Evolutionary conservation across 2,797 vertebrate genomes (phyloP), one percentile per base, ranked within the genome.

Genomic region (Hypotaenidia okinawae): DNA sequence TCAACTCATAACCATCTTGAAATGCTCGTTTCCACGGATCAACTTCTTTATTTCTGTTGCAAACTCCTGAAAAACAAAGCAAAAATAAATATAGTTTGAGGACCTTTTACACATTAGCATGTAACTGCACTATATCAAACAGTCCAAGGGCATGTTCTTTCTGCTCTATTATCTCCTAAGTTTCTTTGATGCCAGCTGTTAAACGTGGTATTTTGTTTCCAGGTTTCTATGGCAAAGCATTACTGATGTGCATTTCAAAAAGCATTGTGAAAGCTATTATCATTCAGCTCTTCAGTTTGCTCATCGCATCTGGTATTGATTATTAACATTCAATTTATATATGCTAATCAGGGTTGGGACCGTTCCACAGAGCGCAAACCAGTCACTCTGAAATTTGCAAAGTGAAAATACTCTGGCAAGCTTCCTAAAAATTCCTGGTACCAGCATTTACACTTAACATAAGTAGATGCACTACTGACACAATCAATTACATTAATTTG

Each of bases 231-330:
- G 39, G 52, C 51, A 76, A 78, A 69, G 7, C 24, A 43, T 75
- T 73, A n/a, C 2, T 28, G 43, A 69, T 16, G 28, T 23, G n/a
- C 69, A 41, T 87, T 87, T 94, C 52, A 70, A 61, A 84, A 93
- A 80, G 37, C 2, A 4, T 47, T 74, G 23, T 72, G 68, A 93
- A 88, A 87, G 64, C 52, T 87, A 33, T 76, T 80, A 64, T 45
- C 58, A 27, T 43, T 82, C 76, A 68, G 52, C 33, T 35, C 52
- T 80, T 91, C 12, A 39, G 28, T 79, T 88, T 90, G 70, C 70
- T 86, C 63, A 49, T 95, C 69, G 81, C 93, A 73, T 81, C 76
- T 87, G 81, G 37, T 43, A 79, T 81, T 88, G 62, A 73, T 92
- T 79, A 91, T 61, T 75, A 85, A 72, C 37, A 43, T 66, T 62